Percentiles rank a stretch among this genome's conserved stretches.
Conservation (phyloP, 2,113 vertebrate species). For the Charadrius vociferus region DNA sequence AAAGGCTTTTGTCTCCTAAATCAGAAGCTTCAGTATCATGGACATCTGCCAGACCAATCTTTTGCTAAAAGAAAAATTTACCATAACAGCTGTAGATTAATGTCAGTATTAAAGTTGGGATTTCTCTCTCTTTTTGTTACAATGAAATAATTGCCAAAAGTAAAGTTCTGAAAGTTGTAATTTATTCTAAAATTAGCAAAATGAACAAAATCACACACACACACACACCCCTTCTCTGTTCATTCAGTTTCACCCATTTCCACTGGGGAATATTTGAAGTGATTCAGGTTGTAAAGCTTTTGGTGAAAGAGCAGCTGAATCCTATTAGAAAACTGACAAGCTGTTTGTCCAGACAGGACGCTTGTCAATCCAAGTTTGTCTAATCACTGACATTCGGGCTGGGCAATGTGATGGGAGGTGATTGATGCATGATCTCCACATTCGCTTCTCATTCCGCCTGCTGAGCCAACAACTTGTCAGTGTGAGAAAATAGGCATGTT, state of each 20-base stretch:
- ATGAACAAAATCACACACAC: no score
- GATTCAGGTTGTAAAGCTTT: not conserved
- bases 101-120: not conserved
- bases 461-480: not conserved
- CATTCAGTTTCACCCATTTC: not conserved
- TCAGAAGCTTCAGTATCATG: not conserved
- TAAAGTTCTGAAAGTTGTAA: not conserved
- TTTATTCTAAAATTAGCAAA: not conserved
- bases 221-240: not conserved
- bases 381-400: not conserved
- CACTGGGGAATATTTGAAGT: not conserved
- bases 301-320: not conserved
- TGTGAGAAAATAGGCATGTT: not conserved
- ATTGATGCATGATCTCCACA: not conserved
- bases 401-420: not conserved
- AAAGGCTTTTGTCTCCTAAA: not conserved
- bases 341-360: not conserved
- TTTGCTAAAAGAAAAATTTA: not conserved
- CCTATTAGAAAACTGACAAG: not conserved
- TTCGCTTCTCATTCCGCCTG: not conserved
- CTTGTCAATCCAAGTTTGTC: not conserved
- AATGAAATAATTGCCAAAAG: not conserved
- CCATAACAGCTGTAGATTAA: not conserved
- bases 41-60: not conserved
- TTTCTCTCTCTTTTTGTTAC: not conserved